A percentile compares a stretch with the other conserved stretches of the same genome.
Conservation (phyloP, 2,888 invertebrate species). For the Drosophila longiperda region DNA sequence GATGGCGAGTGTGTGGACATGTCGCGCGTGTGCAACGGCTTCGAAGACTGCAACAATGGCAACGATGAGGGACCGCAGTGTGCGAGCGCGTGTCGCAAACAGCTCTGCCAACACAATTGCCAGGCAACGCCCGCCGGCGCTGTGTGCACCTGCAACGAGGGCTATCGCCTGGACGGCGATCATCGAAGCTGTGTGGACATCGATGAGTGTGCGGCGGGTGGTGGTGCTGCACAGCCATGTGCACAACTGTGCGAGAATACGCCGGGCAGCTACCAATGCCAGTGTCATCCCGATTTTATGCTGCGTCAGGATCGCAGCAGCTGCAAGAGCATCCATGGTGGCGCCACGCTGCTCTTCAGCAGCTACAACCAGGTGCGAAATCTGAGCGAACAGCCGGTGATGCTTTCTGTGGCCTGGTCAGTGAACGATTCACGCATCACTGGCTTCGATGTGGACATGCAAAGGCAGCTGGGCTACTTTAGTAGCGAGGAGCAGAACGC, state of each 20-base stretch:
- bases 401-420: slow-evolving; percentile 83
- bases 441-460: slow-evolving; percentile 86
- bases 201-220: slow-evolving; percentile 88
- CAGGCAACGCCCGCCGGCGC: slow-evolving; percentile 88
- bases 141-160: slow-evolving; percentile 88
- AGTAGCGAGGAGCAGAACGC: slow-evolving; percentile 84
- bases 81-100: slow-evolving; percentile 83
- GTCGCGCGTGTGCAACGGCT: slow-evolving; percentile 88
- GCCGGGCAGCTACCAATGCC: slow-evolving; percentile 82
- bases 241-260: slow-evolving; percentile 87
- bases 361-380: slow-evolving; percentile 87
- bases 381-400: slow-evolving; percentile 83
- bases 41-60: slow-evolving; percentile 88
- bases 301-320: slow-evolving; percentile 87
- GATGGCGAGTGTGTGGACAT: slow-evolving; percentile 89
- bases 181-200: slow-evolving; percentile 88
- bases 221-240: slow-evolving; percentile 85
- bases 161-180: slow-evolving; percentile 86
- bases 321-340: slow-evolving; percentile 88
- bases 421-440: slow-evolving; percentile 85
- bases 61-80: slow-evolving; percentile 90
- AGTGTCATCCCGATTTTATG: slow-evolving; percentile 83
- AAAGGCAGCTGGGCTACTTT: slow-evolving; percentile 85
- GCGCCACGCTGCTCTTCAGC: slow-evolving; percentile 86
- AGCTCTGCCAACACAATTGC: slow-evolving; percentile 87